Evolutionary conservation across 2,797 vertebrate species (phyloP).

Genomic region (Rhinophrynus dorsalis): DNA sequence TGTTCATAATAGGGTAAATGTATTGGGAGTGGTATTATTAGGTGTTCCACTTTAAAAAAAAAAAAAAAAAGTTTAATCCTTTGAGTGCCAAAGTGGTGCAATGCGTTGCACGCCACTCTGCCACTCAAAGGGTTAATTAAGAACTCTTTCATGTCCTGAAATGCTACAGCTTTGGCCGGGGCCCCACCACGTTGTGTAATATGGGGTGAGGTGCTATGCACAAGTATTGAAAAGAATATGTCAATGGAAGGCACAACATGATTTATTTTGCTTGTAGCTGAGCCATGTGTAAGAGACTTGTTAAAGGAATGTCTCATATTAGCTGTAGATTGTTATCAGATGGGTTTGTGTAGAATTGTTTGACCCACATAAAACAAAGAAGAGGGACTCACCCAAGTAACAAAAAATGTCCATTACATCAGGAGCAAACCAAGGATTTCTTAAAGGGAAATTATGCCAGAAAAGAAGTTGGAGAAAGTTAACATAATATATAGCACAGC

Average conservation of each 20-base stretch:
- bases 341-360: neutral
- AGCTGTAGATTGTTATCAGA: constrained; percentile 9
- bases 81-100: no score
- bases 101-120: no score
- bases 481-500: no score
- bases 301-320: neutral
- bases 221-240: neutral
- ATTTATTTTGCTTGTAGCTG: constrained; percentile 18
- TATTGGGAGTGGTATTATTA: no score
- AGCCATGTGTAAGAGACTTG: constrained; percentile 4
- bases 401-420: neutral
- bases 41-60: no score
- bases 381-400: neutral
- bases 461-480: no score
- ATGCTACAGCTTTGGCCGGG: no score
- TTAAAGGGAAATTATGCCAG: neutral
- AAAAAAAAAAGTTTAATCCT: no score
- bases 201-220: neutral
- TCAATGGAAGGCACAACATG: constrained; percentile 1
- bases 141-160: no score
- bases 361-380: constrained; percentile 5
- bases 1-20: no score
- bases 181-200: no score
- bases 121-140: no score
- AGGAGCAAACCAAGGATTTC: neutral